Conservation (phyloP, 2,113 vertebrate genomes). For the Atrichornis clamosus region DNA sequence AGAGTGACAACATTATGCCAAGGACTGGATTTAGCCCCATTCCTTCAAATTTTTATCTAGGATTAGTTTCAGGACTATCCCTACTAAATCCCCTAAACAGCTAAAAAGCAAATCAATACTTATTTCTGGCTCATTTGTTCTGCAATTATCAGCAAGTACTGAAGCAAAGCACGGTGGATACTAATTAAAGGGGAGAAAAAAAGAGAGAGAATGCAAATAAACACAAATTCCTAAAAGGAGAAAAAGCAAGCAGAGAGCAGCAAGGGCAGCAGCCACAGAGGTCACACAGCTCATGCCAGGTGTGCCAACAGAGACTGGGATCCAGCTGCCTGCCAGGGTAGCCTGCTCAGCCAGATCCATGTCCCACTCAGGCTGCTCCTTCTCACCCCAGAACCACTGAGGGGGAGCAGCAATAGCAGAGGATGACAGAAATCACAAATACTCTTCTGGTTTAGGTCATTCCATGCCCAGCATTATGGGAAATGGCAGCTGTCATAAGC, state of each 20-base stretch:
- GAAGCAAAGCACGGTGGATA: background rate
- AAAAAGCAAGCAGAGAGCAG: background rate
- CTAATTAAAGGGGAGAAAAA: accelerated
- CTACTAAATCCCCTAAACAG: background rate
- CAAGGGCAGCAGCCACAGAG: background rate
- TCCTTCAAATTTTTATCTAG: background rate
- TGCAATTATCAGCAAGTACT: background rate
- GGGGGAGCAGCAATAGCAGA: accelerated
- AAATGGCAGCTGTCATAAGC: background rate
- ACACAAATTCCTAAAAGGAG: background rate
- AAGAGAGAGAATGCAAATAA: background rate
- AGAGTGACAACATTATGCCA: background rate
- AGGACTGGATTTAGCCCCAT: background rate
- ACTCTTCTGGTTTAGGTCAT: background rate
- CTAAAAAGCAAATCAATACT: background rate
- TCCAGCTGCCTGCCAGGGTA: background rate
- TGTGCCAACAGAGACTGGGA: background rate
- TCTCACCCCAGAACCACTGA: background rate
- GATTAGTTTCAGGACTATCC: background rate
- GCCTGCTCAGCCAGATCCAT: background rate
- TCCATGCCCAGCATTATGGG: accelerated
- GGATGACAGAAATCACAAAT: background rate
- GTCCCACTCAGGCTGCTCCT: background rate
- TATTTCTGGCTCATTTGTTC: background rate
- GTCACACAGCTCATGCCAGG: background rate